Percentiles rank a stretch among this genome's conserved stretches.
phyloP scores from a whole-genome alignment of 2,888 invertebrate genomes.

The Melangyna quadrimaculata region DNA sequence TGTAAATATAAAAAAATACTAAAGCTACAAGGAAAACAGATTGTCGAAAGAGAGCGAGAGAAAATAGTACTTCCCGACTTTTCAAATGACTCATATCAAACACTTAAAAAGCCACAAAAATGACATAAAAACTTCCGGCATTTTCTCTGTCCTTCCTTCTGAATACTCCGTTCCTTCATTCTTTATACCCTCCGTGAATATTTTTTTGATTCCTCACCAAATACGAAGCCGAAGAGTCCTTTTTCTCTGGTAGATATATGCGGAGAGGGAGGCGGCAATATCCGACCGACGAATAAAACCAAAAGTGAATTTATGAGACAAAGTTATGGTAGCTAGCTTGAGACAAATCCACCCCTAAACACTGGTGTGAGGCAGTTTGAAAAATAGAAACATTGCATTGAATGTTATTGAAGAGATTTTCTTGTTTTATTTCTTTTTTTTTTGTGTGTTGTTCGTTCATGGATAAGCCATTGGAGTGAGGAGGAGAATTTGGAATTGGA shows the following conservation, averaged over 20 bases:
- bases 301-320: slow-evolving; percentile 30
- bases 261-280: neutral
- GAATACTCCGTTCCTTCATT: neutral
- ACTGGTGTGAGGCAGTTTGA: neutral
- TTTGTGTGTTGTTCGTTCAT: neutral
- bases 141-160: neutral
- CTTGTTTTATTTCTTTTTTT: neutral
- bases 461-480: neutral
- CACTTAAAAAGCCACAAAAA: slow-evolving; percentile 71
- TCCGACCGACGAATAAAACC: neutral
- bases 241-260: neutral
- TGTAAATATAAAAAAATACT: slow-evolving; percentile 54
- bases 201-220: neutral
- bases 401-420: slow-evolving; percentile 22
- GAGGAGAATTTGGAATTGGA: neutral
- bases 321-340: slow-evolving; percentile 48
- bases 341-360: slow-evolving; percentile 64
- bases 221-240: neutral
- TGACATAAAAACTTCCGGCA: slow-evolving; percentile 66
- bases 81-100: slow-evolving; percentile 70
- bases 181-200: neutral
- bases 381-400: slow-evolving; percentile 47
- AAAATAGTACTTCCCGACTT: slow-evolving; percentile 54
- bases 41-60: slow-evolving; percentile 25
- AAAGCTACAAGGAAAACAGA: slow-evolving; percentile 60